phyloP scores from a whole-genome alignment of 1,140 invertebrate genomes.

The Dysdera silvatica region DNA sequence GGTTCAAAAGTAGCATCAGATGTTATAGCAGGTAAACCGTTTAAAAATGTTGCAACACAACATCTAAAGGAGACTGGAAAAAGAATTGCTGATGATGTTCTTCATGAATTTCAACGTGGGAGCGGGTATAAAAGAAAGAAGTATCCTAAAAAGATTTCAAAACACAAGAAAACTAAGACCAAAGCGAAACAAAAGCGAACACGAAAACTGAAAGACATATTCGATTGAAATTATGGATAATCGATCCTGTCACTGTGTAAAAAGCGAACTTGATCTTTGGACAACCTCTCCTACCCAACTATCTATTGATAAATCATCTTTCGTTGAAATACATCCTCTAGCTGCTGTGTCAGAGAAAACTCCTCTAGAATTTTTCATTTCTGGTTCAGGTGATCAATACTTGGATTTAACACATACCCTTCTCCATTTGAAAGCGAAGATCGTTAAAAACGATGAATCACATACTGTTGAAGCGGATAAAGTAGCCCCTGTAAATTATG shows the following conservation, averaged over 20 bases:
- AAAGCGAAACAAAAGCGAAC: neutral
- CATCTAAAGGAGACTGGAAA: neutral
- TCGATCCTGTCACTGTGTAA: neutral
- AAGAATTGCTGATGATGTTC: slow-evolving; percentile 2
- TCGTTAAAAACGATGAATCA: neutral
- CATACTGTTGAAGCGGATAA: neutral
- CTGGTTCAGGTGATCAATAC: slow-evolving; percentile 1
- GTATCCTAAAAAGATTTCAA: too few relatives aligned
- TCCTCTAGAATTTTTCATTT: slow-evolving; percentile 14
- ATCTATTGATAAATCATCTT: neutral
- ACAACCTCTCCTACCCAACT: neutral
- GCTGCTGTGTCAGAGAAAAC: neutral
- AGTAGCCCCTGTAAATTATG: slow-evolving; percentile 7
- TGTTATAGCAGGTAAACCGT: neutral
- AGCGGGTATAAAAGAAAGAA: slow-evolving; percentile 15
- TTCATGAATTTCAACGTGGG: slow-evolving; percentile 4
- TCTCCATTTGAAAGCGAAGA: slow-evolving; percentile 1
- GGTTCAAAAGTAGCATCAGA: too few relatives aligned
- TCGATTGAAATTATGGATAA: slow-evolving; percentile 2
- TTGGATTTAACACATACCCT: slow-evolving; percentile 10
- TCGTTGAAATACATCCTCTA: neutral
- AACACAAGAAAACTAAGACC: neutral
- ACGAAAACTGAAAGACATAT: neutral
- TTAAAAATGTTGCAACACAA: neutral
- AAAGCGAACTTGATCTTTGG: neutral